Conservation (phyloP, 2,888 invertebrate species). For the Drosophila planitibia region DNA sequence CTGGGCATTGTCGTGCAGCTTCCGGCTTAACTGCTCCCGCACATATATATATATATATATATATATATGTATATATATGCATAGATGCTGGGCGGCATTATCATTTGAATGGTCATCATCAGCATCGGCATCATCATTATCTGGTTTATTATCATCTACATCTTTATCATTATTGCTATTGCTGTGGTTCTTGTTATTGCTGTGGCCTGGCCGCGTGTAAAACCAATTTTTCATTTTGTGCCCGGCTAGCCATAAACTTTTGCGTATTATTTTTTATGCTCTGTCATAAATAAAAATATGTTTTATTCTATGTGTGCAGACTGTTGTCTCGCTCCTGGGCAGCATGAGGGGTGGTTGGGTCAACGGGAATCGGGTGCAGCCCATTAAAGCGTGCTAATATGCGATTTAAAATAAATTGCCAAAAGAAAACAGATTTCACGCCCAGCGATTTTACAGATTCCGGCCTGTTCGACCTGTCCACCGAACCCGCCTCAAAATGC, state of each 20-base stretch:
- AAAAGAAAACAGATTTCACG: conserved; percentile 61
- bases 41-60: background rate
- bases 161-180: conserved; percentile 34
- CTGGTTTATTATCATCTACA: conserved; percentile 48
- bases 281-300: conserved; percentile 71
- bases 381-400: conserved; percentile 71
- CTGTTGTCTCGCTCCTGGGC: conserved; percentile 4
- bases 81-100: conserved; percentile 15
- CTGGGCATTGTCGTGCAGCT: conserved; percentile 35
- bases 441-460: conserved; percentile 31
- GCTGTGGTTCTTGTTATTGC: conserved; percentile 38
- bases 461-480: background rate
- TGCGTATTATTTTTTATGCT: conserved; percentile 75
- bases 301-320: conserved; percentile 64
- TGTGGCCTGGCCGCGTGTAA: conserved; percentile 68
- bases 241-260: conserved; percentile 77
- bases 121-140: conserved; percentile 7
- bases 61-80: background rate
- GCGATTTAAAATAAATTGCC: conserved; percentile 62
- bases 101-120: conserved; percentile 34
- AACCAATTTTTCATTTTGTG: conserved; percentile 77
- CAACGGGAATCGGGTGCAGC: conserved; percentile 2
- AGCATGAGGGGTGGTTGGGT: background rate
- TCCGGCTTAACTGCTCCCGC: conserved; percentile 6
- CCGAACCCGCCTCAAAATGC: conserved; percentile 1